phyloP scores from a whole-genome alignment of 2,797 vertebrate species.

The Typhlichthys subterraneus region DNA sequence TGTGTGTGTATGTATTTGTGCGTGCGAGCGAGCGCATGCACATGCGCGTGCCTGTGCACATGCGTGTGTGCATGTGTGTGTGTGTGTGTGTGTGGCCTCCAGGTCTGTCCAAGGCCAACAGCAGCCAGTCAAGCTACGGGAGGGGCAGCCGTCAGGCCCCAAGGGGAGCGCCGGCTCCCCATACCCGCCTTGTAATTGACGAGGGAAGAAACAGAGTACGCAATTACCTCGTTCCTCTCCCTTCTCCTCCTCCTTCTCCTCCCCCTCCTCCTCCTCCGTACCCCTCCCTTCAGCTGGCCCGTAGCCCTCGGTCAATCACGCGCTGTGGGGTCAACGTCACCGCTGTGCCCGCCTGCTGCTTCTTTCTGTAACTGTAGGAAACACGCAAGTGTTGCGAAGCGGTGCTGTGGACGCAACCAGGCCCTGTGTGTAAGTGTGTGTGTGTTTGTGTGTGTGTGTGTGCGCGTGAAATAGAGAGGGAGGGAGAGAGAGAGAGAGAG shows the following conservation, averaged over 20 bases:
- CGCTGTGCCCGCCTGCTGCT: no score
- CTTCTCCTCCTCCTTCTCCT: slow-evolving; percentile 13
- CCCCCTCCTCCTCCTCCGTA: slow-evolving; percentile 14
- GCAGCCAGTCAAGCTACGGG: no score
- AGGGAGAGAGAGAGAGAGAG: no score
- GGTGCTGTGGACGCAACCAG: no score
- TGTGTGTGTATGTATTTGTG: not conserved
- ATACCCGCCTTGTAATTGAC: slow-evolving; percentile 52
- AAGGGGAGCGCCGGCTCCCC: slow-evolving; percentile 23
- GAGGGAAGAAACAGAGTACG: slow-evolving; percentile 28
- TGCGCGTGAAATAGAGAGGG: not conserved
- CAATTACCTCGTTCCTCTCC: slow-evolving; percentile 43
- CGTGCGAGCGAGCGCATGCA: no score
- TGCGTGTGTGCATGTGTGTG: not conserved
- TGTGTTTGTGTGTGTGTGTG: slow-evolving; percentile 11
- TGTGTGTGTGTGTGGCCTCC: no score
- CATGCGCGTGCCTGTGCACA: no score
- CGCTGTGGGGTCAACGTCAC: no score
- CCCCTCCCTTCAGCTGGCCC: slow-evolving; percentile 22
- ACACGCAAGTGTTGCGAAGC: no score
- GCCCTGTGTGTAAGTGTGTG: not conserved
- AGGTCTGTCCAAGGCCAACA: no score
- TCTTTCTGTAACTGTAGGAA: no score
- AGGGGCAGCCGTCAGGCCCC: slow-evolving; percentile 25
- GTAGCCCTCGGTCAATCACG: no score